A percentile compares a stretch with the other conserved stretches of the same genome.
These are phyloP conservation scores for Brachyptera putata DNA, from an alignment of 2,888 invertebrate genomes.

Conservation along the genomic window DNA sequence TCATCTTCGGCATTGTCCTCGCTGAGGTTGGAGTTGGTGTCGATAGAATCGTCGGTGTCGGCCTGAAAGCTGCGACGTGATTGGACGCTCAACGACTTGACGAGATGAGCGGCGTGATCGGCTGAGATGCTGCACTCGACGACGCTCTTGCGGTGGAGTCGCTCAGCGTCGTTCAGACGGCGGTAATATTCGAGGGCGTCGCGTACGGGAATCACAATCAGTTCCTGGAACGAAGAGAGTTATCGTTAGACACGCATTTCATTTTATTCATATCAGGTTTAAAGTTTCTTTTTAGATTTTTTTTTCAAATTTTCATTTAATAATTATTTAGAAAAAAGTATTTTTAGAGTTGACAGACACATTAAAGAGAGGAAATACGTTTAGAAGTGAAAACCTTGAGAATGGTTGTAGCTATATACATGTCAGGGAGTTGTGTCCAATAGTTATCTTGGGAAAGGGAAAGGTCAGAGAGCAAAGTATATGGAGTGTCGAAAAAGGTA, in stretches of 20 bases:
- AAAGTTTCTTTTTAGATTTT: no score
- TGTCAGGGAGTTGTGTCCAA: conserved; percentile 10
- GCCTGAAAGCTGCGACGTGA: conserved; percentile 55
- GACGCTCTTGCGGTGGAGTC: conserved; percentile 56
- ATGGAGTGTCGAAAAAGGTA: no score
- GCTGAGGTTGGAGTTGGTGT: conserved; percentile 54
- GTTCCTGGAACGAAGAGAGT: conserved; percentile 46
- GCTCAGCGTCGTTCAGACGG: conserved; percentile 54
- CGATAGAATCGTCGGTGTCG: conserved; percentile 44
- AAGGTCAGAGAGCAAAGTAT: no score
- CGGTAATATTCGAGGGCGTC: conserved; percentile 60
- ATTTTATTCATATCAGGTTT: no score
- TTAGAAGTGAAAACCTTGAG: no score
- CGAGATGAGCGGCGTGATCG: conserved; percentile 36
- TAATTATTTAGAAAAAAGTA: no score
- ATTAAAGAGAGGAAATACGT: no score
- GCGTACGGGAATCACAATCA: conserved; percentile 58
- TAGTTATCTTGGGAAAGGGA: no score
- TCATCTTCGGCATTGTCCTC: conserved; percentile 37
- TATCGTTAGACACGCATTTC: background rate
- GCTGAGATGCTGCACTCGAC: conserved; percentile 40
- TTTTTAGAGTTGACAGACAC: no score
- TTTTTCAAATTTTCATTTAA: no score
- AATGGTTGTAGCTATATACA: background rate
- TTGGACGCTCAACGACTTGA: conserved; percentile 47